Base-by-base conservation (phyloP, 2,113 vertebrate genomes). In the Oncorhynchus keta region DNA sequence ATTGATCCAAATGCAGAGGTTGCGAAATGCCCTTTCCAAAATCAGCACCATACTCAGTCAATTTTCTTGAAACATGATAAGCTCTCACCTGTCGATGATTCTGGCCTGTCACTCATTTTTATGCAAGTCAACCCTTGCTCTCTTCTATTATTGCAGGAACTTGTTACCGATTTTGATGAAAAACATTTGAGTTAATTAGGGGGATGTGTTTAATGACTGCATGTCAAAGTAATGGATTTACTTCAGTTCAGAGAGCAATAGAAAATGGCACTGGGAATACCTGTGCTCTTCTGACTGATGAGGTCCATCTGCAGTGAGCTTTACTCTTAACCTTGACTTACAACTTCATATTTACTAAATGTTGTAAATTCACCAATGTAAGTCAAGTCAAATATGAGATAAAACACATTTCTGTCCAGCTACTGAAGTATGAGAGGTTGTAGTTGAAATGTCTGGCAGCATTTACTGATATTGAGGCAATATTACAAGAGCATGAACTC, bases 131-230 rank as follows among this genome's bases (percentile, higher is more conserved):
- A 85, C 78, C 78, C 77, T 84, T 62, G 76, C 77, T 87, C 87
- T 76, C 88, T 86, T 91, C 85, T 85, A 80, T 88, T 89, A 76
- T 72, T 82, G 71, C 83, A 71, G 76, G 67, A 81, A 64, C 59
- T 75, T 83, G 86, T 86, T 90, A 87, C 83, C 59, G 84, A 67
- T 91, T 91, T 93, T 92, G 91, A 65, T 90, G 81, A 73, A 89
- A 87, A 90, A 86, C 85, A 90, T 91, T 89, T 90, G 85, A 91
- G 89, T 89, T 91, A 90, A 92, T 92, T 93, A 92, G 90, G 89
- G 88, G 88, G 91, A 90, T 90, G 92, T 87, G 87, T 85, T 88
- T 85, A 92, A 90, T 87, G 89, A 91, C 80, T 82, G 18, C 4
- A 62, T 80, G 78, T 68, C 71, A 82, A 67, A 64, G n/a, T 76